These are phyloP conservation scores for Cheirogaleus medius DNA, from an alignment of 2,113 vertebrate species.

Conservation along the genomic window DNA sequence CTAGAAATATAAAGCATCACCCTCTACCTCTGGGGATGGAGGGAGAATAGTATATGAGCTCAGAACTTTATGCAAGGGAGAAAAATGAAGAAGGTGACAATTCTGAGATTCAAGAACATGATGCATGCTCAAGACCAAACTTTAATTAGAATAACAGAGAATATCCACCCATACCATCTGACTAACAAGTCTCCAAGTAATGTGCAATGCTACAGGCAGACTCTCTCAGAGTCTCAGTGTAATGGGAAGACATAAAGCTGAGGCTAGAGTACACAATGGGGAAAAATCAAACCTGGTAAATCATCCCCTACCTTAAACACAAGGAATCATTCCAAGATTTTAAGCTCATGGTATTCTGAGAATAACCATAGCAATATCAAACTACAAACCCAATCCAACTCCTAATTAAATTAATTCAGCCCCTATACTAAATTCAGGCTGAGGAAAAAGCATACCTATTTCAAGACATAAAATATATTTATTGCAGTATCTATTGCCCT, in stretches of 20 bases:
- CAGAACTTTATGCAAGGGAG: background rate
- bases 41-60: background rate
- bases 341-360: background rate
- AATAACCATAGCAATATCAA: background rate
- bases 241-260: background rate
- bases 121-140: background rate
- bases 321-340: background rate
- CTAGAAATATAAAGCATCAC: background rate
- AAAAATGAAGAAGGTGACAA: background rate
- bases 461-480: constrained; percentile 5
- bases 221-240: background rate
- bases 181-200: background rate
- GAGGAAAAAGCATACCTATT: background rate
- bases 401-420: background rate
- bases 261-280: background rate
- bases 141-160: background rate
- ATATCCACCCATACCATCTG: fast-evolving
- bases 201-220: background rate
- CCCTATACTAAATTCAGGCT: background rate
- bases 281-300: background rate
- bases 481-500: background rate
- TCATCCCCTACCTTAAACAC: background rate
- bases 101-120: background rate
- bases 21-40: background rate
- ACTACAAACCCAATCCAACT: background rate